Conservation (phyloP, 2,113 vertebrate genomes). For the Phrynosoma platyrhinos region DNA sequence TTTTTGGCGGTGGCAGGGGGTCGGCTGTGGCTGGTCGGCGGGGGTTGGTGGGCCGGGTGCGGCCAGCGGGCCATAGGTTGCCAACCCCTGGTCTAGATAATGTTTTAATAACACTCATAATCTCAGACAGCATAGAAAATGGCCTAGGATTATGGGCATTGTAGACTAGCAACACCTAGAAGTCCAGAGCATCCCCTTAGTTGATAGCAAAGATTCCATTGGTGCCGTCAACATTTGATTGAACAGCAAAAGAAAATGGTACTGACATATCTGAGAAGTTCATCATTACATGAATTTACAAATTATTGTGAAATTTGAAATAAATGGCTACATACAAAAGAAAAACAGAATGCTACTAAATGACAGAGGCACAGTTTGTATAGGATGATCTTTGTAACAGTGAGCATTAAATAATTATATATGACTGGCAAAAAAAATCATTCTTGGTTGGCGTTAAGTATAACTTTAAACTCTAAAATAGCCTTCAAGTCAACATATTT, state of each 20-base stretch:
- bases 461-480: background rate
- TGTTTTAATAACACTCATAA: too few relatives aligned
- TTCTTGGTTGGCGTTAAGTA: background rate
- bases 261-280: background rate
- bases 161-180: too few relatives aligned
- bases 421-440: background rate
- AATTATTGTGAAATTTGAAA: background rate
- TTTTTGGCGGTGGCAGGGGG: too few relatives aligned
- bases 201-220: slow-evolving; percentile 18
- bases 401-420: background rate
- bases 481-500: slow-evolving; percentile 11
- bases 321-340: background rate
- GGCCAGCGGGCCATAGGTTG: too few relatives aligned
- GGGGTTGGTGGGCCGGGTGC: too few relatives aligned
- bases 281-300: background rate
- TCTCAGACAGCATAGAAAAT: too few relatives aligned
- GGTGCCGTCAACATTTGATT: background rate
- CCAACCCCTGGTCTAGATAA: too few relatives aligned
- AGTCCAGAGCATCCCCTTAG: too few relatives aligned
- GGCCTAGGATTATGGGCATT: too few relatives aligned
- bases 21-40: too few relatives aligned
- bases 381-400: background rate
- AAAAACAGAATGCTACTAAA: slow-evolving; percentile 23
- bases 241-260: slow-evolving; percentile 13
- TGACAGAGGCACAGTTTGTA: background rate